These are phyloP conservation scores for Mormyrus lacerda DNA, from an alignment of 2,113 vertebrate genomes.

Conservation along the genomic window DNA sequence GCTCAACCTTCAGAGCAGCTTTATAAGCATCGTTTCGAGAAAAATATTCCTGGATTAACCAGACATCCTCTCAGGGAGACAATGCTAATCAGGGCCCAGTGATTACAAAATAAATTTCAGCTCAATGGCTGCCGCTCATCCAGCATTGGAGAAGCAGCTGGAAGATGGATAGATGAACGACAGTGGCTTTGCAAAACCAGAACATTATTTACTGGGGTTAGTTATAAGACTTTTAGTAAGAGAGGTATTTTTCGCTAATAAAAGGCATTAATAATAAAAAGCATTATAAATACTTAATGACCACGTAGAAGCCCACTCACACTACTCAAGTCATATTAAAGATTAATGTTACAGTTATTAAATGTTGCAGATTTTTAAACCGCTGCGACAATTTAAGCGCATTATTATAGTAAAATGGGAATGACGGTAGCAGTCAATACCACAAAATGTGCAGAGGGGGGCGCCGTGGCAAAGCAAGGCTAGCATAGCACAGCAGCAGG, in stretches of 20 bases:
- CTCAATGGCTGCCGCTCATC: neutral
- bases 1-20: neutral
- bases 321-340: neutral
- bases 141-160: neutral
- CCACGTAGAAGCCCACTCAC: neutral
- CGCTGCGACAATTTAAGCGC: neutral
- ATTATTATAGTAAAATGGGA: neutral
- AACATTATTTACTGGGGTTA: neutral
- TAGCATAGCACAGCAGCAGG: slow-evolving; percentile 11
- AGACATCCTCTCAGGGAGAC: neutral
- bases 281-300: neutral
- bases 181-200: neutral
- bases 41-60: neutral
- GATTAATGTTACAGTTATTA: neutral
- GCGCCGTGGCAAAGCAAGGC: neutral
- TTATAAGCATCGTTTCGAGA: neutral
- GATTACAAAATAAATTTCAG: neutral
- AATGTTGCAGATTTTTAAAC: neutral
- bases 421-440: neutral
- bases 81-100: neutral
- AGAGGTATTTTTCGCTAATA: neutral
- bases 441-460: neutral
- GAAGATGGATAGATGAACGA: neutral
- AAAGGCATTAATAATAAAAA: neutral
- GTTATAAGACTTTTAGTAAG: neutral